Conservation (phyloP, 2,888 invertebrate genomes). For the Elmis aenea region DNA sequence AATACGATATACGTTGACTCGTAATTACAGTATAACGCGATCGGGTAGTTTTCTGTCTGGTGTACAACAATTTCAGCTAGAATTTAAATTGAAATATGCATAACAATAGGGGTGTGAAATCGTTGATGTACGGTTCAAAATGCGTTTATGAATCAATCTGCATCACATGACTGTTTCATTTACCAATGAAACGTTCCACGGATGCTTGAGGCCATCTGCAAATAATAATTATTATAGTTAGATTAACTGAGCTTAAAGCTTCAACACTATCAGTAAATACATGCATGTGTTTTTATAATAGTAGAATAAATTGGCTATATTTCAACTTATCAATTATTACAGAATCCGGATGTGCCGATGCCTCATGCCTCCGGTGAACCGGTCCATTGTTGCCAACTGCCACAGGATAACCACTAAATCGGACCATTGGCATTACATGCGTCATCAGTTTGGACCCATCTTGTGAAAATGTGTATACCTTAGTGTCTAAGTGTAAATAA, state of each 20-base stretch:
- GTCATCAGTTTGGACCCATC: constrained; percentile 39
- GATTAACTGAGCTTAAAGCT: no score
- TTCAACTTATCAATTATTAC: constrained; percentile 37
- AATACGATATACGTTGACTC: no score
- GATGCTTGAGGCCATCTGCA: constrained; percentile 26
- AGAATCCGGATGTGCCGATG: constrained; percentile 37
- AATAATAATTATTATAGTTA: no score
- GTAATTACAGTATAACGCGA: no score
- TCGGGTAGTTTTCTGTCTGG: no score
- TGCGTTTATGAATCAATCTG: constrained; percentile 11
- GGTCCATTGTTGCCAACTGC: constrained; percentile 35
- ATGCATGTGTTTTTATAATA: no score
- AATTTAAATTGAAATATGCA: constrained; percentile 22
- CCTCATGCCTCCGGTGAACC: constrained; percentile 41
- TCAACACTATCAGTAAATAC: no score
- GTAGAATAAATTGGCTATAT: no score
- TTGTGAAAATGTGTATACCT: constrained; percentile 46
- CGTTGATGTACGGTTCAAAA: constrained; percentile 18
- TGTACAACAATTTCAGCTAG: no score
- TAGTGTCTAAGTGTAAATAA: constrained; percentile 41
- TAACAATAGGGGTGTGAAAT: constrained; percentile 25
- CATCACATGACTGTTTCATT: background rate
- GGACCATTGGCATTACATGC: constrained; percentile 35
- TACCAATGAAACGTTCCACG: constrained; percentile 17
- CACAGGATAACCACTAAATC: constrained; percentile 36